Conservation (phyloP, 2,888 invertebrate species). For the Podabrus alpinus region DNA sequence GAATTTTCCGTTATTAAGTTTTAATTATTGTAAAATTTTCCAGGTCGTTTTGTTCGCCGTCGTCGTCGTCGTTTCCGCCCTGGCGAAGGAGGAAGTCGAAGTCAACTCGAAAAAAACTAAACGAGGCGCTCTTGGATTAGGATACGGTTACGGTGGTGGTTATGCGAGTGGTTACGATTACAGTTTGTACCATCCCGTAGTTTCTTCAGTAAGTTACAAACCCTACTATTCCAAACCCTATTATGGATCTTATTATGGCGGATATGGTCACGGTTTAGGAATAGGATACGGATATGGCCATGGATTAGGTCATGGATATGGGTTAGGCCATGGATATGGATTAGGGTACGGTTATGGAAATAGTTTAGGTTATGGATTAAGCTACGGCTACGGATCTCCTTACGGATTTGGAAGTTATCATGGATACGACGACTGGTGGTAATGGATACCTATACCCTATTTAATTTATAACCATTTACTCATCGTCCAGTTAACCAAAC, state of each 20-base stretch:
- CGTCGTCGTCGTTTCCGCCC: slow-evolving; percentile 20
- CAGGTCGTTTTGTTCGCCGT: slow-evolving; percentile 29
- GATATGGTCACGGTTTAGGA: slow-evolving; percentile 21
- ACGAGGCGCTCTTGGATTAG: slow-evolving; percentile 40
- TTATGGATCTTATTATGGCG: slow-evolving; percentile 9
- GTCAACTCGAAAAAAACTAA: slow-evolving; percentile 41
- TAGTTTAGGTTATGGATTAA: slow-evolving; percentile 34
- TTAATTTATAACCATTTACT: neutral
- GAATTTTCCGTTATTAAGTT: neutral
- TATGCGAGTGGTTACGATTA: slow-evolving; percentile 34
- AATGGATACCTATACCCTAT: neutral
- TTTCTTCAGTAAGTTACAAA: slow-evolving; percentile 19
- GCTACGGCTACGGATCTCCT: slow-evolving; percentile 30
- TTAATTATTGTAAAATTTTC: neutral
- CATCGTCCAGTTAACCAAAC: neutral
- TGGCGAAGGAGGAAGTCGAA: slow-evolving; percentile 34
- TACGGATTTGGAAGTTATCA: slow-evolving; percentile 4
- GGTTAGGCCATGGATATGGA: slow-evolving; percentile 28
- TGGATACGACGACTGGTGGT: slow-evolving; percentile 21
- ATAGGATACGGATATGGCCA: slow-evolving; percentile 32
- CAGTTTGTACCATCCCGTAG: slow-evolving; percentile 30
- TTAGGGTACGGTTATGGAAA: too few species aligned
- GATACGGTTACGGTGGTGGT: slow-evolving; percentile 32
- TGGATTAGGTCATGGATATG: slow-evolving; percentile 26
- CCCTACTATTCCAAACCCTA: slow-evolving; percentile 10